These are phyloP conservation scores for Agrypnus murinus DNA, from an alignment of 2,888 invertebrate species.

Conservation along the genomic window DNA sequence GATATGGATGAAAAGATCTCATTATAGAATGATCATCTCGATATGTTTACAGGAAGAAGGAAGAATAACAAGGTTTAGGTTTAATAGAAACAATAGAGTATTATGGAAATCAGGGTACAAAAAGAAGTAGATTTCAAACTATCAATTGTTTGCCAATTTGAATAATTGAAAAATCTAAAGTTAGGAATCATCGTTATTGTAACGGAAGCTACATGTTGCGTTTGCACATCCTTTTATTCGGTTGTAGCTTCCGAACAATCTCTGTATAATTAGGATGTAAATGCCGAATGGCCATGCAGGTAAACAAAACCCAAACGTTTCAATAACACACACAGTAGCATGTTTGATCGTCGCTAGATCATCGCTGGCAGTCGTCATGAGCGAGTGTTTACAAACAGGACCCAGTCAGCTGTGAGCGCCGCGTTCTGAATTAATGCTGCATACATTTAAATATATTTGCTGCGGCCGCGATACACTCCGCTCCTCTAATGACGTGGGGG, in stretches of 20 bases:
- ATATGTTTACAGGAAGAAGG: too few species aligned
- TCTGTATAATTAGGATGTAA: constrained; percentile 51
- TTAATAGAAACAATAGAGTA: too few species aligned
- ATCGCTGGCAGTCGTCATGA: constrained; percentile 58
- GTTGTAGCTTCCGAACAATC: constrained; percentile 41
- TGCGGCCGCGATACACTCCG: constrained; percentile 56
- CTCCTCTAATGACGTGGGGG: constrained; percentile 54
- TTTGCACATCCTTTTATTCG: constrained; percentile 33
- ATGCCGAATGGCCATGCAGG: constrained; percentile 51
- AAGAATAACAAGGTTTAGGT: too few species aligned
- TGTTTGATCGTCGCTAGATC: constrained; percentile 54
- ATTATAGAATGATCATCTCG: too few species aligned
- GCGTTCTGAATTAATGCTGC: constrained; percentile 72
- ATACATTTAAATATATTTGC: constrained; percentile 73
- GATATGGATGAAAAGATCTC: too few species aligned
- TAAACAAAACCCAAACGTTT: constrained; percentile 58
- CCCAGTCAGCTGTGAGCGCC: constrained; percentile 72
- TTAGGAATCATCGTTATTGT: too few species aligned
- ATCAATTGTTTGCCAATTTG: too few species aligned
- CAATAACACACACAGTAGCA: constrained; percentile 56
- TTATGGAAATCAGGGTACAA: too few species aligned
- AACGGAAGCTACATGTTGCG: constrained; percentile 27
- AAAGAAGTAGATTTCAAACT: too few species aligned
- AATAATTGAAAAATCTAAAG: too few species aligned
- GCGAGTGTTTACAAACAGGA: constrained; percentile 71